A percentile compares a stretch with the other conserved stretches of the same genome.
Conservation (phyloP, 2,888 invertebrate genomes). For the Dasysyrphus tricinctus region DNA sequence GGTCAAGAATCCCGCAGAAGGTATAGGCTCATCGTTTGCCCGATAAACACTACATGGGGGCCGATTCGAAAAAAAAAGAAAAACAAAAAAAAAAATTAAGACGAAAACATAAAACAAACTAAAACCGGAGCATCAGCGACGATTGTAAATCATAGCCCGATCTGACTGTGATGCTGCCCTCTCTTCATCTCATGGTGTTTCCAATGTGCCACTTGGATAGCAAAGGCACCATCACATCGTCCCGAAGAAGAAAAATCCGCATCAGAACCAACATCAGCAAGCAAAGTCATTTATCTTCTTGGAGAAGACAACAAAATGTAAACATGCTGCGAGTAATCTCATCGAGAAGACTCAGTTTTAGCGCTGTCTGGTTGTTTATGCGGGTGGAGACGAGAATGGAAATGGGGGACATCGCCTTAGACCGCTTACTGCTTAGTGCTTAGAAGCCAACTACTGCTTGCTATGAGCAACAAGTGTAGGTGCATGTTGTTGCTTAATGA, state of each 20-base stretch:
- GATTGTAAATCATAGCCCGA: slow-evolving; percentile 71
- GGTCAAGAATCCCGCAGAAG: slow-evolving; percentile 57
- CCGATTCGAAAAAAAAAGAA: slow-evolving; percentile 30
- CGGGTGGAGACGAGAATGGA: slow-evolving; percentile 22
- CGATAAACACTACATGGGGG: slow-evolving; percentile 73
- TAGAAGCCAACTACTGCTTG: slow-evolving; percentile 53
- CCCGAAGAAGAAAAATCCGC: slow-evolving; percentile 33
- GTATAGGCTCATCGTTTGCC: slow-evolving; percentile 53
- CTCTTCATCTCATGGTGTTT: not conserved
- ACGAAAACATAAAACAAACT: slow-evolving; percentile 57
- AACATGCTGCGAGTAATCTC: slow-evolving; percentile 75
- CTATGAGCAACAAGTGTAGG: slow-evolving; percentile 73
- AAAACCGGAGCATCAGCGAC: slow-evolving; percentile 67
- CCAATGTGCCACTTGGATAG: slow-evolving; percentile 49
- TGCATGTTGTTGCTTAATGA: slow-evolving; percentile 74
- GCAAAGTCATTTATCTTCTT: slow-evolving; percentile 67
- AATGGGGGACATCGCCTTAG: slow-evolving; percentile 13
- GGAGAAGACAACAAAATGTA: slow-evolving; percentile 72
- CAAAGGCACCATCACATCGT: slow-evolving; percentile 1
- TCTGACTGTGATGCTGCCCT: not conserved
- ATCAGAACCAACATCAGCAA: slow-evolving; percentile 49
- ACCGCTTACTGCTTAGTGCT: slow-evolving; percentile 44
- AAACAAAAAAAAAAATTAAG: slow-evolving; percentile 35
- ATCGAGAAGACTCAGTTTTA: slow-evolving; percentile 49
- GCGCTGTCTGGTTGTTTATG: not conserved